Base-by-base conservation (phyloP, 2,797 vertebrate genomes). In the Pyrrhura leucotis region DNA sequence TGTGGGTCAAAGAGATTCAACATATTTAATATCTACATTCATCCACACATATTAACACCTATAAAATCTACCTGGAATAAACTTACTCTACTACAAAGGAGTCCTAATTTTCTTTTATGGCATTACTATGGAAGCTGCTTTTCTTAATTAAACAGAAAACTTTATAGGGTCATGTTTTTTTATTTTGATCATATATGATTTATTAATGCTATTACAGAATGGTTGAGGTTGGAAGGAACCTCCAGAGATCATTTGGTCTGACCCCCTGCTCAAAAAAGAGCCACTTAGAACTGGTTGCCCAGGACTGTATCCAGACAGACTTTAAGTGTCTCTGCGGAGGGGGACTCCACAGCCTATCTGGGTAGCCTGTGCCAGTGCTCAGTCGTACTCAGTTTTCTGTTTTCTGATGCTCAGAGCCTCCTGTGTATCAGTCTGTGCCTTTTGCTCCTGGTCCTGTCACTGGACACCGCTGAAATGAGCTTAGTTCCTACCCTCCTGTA, bases 131-230 rank as follows among this genome's bases (percentile, higher is more conserved):
- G 54, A 76, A 81, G 50, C 59, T 69, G 28, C 5, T 76, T 95
- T 42, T 53, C 37, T 84, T 87, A 79, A 94, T 79, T 85, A 89
- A 91, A 35, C 3, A 92, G 39, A 81, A n/a, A 81, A 69, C 21
- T 82, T 93, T 16, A 86, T 75, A 62, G 78, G 62, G 39, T 54
- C 10, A 53, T 25, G 47, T 16, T 4, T 47, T 42, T 67, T 59
- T 62, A 48, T 59, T 69, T 61, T 65, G 9, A 51, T 75, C 23
- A 28, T 61, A 9, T 39, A 22, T 68, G 9, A 81, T 84, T 81
- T 78, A 72, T 42, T n/a, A 12, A 42, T 84, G 29, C 3, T 54
- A 9, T 47, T 20, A 73, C 20, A 74, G 56, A 81, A 39, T 2
- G 28, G 14, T 0, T 63, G 44, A 71, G 20, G 13, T 59, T 5